Conservation (phyloP, 2,113 vertebrate species). For the Dromaius novaehollandiae region DNA sequence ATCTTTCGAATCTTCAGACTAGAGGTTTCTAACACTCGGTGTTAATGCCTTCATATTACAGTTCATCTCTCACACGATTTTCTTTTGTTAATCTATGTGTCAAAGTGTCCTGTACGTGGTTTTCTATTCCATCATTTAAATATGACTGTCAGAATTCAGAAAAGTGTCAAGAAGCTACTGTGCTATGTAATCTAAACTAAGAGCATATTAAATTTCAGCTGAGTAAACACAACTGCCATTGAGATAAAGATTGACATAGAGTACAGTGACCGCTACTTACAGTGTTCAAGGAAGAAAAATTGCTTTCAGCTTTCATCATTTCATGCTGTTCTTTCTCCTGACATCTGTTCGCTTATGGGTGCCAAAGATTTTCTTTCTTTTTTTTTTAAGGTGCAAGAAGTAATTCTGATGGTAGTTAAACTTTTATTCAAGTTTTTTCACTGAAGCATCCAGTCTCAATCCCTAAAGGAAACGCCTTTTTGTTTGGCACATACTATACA, state of each 20-base stretch:
- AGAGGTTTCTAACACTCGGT: not conserved
- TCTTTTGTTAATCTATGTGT: not conserved
- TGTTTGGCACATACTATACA: not conserved
- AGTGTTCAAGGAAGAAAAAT: not conserved
- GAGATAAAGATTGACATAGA: not conserved
- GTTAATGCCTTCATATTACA: not conserved
- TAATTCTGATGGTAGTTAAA: not conserved
- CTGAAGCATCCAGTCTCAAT: not conserved
- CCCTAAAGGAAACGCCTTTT: not conserved
- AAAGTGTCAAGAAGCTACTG: not conserved
- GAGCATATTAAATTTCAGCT: not conserved
- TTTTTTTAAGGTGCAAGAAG: not conserved
- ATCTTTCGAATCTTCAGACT: not conserved
- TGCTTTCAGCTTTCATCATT: not conserved
- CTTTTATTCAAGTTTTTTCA: not conserved
- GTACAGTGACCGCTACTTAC: not conserved
- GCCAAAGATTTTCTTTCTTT: not conserved
- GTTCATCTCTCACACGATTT: not conserved
- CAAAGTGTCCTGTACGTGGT: not conserved
- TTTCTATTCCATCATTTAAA: not conserved
- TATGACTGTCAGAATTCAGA: not conserved
- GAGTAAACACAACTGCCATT: not conserved
- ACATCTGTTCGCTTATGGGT: not conserved
- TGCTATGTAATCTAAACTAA: not conserved
- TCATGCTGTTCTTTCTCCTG: not conserved